Base-by-base conservation (phyloP, 2,113 vertebrate genomes). In the Syrrhaptes paradoxus region DNA sequence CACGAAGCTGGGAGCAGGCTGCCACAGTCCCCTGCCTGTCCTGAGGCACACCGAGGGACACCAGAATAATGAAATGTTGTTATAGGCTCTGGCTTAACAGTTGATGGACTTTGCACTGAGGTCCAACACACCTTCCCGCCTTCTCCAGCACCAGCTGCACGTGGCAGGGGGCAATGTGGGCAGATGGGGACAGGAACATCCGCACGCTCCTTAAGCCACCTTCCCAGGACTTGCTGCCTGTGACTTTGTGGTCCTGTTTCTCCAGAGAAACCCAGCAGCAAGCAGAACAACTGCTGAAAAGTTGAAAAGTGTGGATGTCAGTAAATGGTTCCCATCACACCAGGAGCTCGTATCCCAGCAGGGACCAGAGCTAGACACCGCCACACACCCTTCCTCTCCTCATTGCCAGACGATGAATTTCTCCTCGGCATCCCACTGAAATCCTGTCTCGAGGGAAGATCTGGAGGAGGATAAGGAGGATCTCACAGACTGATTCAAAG, bases 391-490 rank as follows among this genome's bases (percentile, higher is more conserved):
- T 93, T 88, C 80, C 34, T 49, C 49, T 95, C 71, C 75, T 94
- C 93, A 91, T 94, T 91, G 55, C 67, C 52, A 90, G 87, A 85
- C 3, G 1, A 80, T 90, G 41, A 87, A 84, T 77, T 90, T 85
- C 75, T 63, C 71, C 62, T 76, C 31, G 3, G 14, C 25, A 24
- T 61, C 87, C 57, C 31, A 29, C 61, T 24, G 72, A 86, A 88
- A 84, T 67, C 52, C 79, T 26, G n/a, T 90, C 68, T 78, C 13
- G 0, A 62, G 34, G 22, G 19, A 80, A 55, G 72, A 90, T 94
- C 57, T 45, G 26, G 55, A 79, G 48, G 32, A 79, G 55, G 91
- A 88, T 87, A 82, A 75, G 26, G 61, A 78, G 54, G 71, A 61
- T 70, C 21, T 83, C 31, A 32, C 26, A 74, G 59, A 19, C 52